These are phyloP conservation scores for Pachyramphus minor DNA, from an alignment of 2,113 vertebrate genomes.

Conservation along the genomic window DNA sequence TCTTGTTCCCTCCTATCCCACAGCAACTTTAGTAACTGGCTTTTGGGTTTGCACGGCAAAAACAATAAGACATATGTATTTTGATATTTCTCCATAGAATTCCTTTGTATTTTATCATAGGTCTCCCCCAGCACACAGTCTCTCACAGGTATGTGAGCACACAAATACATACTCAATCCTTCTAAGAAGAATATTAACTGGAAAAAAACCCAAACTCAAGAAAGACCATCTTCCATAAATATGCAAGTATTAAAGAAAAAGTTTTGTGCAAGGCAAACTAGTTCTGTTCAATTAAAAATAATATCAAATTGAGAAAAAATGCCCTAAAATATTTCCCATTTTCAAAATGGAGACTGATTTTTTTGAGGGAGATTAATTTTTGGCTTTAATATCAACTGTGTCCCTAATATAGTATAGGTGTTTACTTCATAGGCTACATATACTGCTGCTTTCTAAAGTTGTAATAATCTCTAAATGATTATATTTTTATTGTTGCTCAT, in stretches of 20 bases:
- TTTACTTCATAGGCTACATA: neutral
- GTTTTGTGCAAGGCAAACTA: neutral
- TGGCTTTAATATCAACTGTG: neutral
- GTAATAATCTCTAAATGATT: neutral
- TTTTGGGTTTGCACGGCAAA: neutral
- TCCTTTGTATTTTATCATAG: neutral
- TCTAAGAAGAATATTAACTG: neutral
- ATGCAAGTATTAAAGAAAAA: neutral
- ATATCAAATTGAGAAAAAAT: neutral
- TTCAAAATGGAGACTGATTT: neutral
- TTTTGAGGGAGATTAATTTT: neutral
- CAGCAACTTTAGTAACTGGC: neutral
- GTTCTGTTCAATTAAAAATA: neutral
- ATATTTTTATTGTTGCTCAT: neutral
- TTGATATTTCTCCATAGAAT: neutral
- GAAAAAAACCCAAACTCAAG: rapidly evolving
- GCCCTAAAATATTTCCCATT: neutral
- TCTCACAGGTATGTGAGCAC: neutral
- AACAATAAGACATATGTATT: neutral
- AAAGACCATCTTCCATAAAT: neutral
- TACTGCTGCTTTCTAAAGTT: neutral
- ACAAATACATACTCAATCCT: neutral
- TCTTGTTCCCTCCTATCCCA: neutral
- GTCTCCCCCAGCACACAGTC: neutral
- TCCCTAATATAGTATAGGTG: neutral